Base-by-base conservation (phyloP, 2,113 vertebrate genomes). In the Neopipo cinnamomea region DNA sequence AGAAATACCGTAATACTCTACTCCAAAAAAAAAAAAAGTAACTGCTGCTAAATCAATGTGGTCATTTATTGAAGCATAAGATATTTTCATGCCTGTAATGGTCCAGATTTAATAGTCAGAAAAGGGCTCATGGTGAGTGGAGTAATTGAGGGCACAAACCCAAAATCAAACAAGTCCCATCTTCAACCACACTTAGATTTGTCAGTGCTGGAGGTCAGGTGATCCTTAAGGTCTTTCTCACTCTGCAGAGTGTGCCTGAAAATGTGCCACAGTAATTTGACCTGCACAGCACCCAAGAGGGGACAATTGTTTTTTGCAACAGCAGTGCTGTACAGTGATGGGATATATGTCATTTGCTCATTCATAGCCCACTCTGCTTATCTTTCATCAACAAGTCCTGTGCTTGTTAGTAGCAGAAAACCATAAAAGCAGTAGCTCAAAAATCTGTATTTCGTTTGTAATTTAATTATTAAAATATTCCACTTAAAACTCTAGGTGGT, bases 101-200 rank as follows among this genome's bases (percentile, higher is more conserved):
- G 46, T 35, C 24, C 13, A 71, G 42, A 77, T 91, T 85, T 83
- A 89, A 80, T 62, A 58, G 52, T 55, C 63, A 80, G 85, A 83
- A 93, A 37, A 88, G 39, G 20, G 21, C 55, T 90, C 52, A 7
- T 28, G 33, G 50, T n/a, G 67, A 80, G 55, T n/a, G 41, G 42
- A 42, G 47, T 91, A 93, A 91, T 59, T 88, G 89, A 95, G 55
- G 33, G 27, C 46, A 91, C 50, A 86, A 88, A 83, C 35, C 17
- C 42, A 33, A 92, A 89, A 56, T 1, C 2, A 35, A 94, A 42
- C 30, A 65, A 89, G 28, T 56, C 53, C 37, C 5, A 2, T 65
- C 95, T 96, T 63, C 72, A 75, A 53, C 50, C 61, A 61, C n/a
- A 81, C 94, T 84, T 81, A 84, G 65, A 55, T 59, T 88, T 4